These are phyloP conservation scores for Otis tarda DNA, from an alignment of 2,113 vertebrate genomes.

Conservation along the genomic window DNA sequence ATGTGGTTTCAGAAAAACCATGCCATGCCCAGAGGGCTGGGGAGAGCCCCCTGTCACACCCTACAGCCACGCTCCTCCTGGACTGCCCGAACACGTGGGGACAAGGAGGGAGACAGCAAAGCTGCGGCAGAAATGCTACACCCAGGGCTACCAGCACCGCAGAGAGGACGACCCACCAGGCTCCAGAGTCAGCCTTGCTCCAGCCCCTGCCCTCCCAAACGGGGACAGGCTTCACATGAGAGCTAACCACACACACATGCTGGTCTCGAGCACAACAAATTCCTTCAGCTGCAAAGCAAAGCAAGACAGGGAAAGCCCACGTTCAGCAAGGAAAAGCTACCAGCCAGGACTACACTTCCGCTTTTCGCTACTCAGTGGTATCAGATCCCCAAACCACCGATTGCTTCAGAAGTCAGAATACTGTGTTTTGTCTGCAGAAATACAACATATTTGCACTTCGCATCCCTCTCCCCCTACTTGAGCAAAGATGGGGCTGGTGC, in stretches of 20 bases:
- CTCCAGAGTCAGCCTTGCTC: not conserved
- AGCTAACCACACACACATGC: accelerated
- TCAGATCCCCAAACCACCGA: accelerated
- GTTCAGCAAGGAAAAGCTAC: not conserved
- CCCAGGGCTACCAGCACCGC: not conserved
- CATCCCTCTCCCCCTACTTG: not conserved
- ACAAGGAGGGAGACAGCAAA: not conserved
- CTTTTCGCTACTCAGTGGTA: not conserved
- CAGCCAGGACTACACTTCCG: not conserved
- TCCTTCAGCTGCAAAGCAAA: not conserved
- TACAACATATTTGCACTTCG: not conserved
- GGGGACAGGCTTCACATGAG: not conserved
- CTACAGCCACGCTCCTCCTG: not conserved
- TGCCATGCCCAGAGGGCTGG: not conserved
- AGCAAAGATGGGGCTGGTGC: not conserved
- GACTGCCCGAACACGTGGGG: not conserved
- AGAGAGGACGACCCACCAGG: not conserved
- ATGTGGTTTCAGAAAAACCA: not conserved
- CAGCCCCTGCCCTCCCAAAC: not conserved
- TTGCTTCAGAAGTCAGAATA: not conserved
- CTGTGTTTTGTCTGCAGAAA: not conserved
- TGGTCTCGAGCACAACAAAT: not conserved
- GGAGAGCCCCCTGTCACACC: not conserved
- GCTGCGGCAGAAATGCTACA: not conserved
- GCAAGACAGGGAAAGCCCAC: not conserved